Base-by-base conservation (phyloP, 2,888 invertebrate species). In the Apoderus coryli region DNA sequence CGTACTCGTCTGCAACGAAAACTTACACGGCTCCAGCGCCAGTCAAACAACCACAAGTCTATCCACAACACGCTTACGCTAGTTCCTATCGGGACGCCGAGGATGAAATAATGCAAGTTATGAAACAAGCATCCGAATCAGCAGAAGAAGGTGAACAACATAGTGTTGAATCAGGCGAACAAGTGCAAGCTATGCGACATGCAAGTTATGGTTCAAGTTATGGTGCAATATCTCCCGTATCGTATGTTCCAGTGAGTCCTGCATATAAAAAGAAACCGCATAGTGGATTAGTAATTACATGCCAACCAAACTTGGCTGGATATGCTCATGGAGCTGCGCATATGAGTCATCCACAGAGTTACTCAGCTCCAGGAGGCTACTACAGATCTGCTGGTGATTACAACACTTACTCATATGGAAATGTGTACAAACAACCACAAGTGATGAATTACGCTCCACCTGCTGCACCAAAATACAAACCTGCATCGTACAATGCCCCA, bases 261-360 rank as follows among this genome's bases (percentile, higher is more conserved):
- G 30, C 30, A 26, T 23, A 23, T 2, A 29, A 38, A n/a, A 40
- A 44, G 11, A 37, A 39, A 10, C 36, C 37, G 11, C 54, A 55
- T 34, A 50, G 44, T 35, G 58, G 57, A 5, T 41, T 59, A 15
- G 56, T 57, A 3, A 57, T 59, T 22, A 57, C 57, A n/a, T 59
- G 59, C 35, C 57, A 57, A 44, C 59, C 59, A 9, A 52, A 53
- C 34, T 44, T 57, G 16, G 54, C 56, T 27, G 59, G 59, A 25
- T 57, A 56, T 32, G 53, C 55, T 14, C 44, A 50, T 19, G 40
- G 44, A 9, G 35, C 42, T 4, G 38, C n/a, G 19, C 19, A 19
- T n/a, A n/a, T n/a, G n/a, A n/a, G n/a, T n/a, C 19, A 19, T 7
- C 19, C 19, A 19, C 6, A n/a, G 6, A 19, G 19, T n/a, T 19